phyloP scores from a whole-genome alignment of 2,888 invertebrate genomes.

The Zootermopsis nevadensis region DNA sequence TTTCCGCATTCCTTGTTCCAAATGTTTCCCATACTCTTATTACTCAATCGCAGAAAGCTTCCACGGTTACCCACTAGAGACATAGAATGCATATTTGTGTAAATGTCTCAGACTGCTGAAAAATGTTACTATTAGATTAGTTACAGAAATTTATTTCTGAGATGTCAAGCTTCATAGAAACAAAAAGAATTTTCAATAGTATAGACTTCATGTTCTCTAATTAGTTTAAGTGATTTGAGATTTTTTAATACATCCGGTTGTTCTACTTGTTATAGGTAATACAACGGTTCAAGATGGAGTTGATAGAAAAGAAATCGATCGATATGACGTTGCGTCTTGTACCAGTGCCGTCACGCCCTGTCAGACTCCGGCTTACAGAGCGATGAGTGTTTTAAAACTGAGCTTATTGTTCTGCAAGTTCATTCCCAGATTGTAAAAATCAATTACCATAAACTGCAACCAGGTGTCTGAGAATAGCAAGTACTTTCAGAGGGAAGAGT shows the following conservation, averaged over 20 bases:
- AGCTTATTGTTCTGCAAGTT: neutral
- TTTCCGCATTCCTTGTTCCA: no score
- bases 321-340: constrained; percentile 71
- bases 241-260: neutral
- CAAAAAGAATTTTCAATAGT: neutral
- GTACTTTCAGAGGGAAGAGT: no score
- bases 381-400: constrained; percentile 27
- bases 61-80: no score
- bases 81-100: no score
- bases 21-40: no score
- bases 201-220: no score
- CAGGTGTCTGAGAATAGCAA: neutral
- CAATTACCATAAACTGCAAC: neutral
- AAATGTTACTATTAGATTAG: no score
- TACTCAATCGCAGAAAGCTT: no score
- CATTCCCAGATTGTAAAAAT: no score
- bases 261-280: constrained; percentile 62
- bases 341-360: constrained; percentile 69
- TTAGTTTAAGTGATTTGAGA: neutral
- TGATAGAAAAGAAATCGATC: constrained; percentile 66
- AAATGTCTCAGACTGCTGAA: no score
- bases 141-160: no score
- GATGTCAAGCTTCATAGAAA: no score
- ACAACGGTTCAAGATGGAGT: constrained; percentile 66
- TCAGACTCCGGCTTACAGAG: constrained; percentile 62